These are phyloP conservation scores for Acrocephalus arundinaceus DNA, from an alignment of 2,113 vertebrate species.

Conservation along the genomic window DNA sequence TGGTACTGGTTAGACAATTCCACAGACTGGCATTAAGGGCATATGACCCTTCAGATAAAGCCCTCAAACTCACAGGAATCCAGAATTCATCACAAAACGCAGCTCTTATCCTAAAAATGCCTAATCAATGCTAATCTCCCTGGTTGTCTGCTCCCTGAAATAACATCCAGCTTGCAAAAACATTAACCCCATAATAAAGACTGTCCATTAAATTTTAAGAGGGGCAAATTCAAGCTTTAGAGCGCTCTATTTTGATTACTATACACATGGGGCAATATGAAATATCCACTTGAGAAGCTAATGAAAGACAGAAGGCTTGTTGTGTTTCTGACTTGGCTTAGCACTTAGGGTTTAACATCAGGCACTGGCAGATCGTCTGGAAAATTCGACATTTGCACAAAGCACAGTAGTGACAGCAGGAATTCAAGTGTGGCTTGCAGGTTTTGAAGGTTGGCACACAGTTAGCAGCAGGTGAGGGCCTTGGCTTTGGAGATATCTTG, in stretches of 20 bases:
- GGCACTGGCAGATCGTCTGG: conserved; percentile 83
- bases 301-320: neutral
- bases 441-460: conserved; percentile 80
- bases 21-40: neutral
- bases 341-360: conserved; percentile 80
- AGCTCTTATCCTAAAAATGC: neutral
- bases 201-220: neutral
- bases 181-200: neutral
- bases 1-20: neutral
- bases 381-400: conserved; percentile 87
- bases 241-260: neutral
- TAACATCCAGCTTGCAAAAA: neutral
- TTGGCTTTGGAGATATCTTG: conserved; percentile 5
- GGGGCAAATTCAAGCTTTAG: neutral
- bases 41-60: neutral
- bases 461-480: conserved; percentile 71
- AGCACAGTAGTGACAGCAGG: conserved; percentile 86
- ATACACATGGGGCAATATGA: neutral
- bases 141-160: neutral
- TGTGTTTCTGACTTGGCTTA: conserved; percentile 49
- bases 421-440: conserved; percentile 77
- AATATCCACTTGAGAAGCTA: neutral
- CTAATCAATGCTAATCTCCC: neutral
- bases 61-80: neutral
- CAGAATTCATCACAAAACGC: neutral